These are phyloP conservation scores for Naso thynnoides DNA, from an alignment of 2,797 vertebrate genomes.

Conservation along the genomic window DNA sequence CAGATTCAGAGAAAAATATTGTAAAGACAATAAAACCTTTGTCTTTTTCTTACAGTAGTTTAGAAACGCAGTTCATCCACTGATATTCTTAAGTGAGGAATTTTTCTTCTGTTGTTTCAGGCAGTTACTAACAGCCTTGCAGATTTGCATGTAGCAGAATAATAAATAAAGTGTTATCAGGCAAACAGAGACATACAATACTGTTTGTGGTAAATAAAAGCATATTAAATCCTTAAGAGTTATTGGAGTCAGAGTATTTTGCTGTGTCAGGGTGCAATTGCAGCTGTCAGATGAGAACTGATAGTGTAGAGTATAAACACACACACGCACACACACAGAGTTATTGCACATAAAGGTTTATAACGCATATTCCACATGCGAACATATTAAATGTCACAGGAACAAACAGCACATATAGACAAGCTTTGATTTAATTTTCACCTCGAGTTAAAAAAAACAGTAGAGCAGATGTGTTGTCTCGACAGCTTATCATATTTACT, in stretches of 20 bases:
- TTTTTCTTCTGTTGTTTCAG: background rate
- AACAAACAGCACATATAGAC: conserved; percentile 6
- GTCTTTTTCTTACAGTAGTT: background rate
- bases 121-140: background rate
- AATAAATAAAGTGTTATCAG: background rate
- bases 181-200: background rate
- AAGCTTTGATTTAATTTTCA: conserved; percentile 27
- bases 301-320: background rate
- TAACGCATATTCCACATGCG: background rate
- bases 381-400: background rate
- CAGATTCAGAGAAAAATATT: background rate
- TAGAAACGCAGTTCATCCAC: background rate
- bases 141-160: background rate
- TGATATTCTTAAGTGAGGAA: background rate
- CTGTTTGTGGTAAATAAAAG: background rate
- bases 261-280: background rate
- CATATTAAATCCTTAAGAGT: background rate
- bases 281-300: background rate
- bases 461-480: conserved; percentile 7
- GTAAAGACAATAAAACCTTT: background rate
- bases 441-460: conserved; percentile 11
- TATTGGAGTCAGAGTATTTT: background rate
- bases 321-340: background rate
- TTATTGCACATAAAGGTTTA: background rate
- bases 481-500: background rate